Percentiles rank a stretch among this genome's conserved stretches.
phyloP scores from a whole-genome alignment of 2,797 vertebrate species.

The Streptopelia turtur region DNA sequence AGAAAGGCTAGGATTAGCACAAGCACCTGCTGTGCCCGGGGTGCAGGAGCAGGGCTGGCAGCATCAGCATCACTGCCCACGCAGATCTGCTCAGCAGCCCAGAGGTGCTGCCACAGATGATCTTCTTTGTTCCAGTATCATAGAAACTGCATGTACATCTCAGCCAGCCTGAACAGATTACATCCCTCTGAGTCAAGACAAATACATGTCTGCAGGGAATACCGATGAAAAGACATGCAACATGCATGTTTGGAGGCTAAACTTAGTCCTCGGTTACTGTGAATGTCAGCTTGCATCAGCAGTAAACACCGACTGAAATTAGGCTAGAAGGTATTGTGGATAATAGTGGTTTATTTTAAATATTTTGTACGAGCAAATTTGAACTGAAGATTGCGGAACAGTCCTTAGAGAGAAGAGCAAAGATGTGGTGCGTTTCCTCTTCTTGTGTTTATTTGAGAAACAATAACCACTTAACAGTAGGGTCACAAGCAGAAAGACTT shows the following conservation, averaged over 20 bases:
- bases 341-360: background rate
- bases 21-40: background rate
- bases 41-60: accelerated
- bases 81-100: background rate
- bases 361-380: background rate
- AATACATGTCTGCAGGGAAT: background rate
- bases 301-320: background rate
- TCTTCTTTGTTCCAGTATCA: background rate
- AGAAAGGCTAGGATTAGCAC: background rate
- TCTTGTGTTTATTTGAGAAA: background rate
- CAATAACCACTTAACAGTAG: background rate
- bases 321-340: background rate
- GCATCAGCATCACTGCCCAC: background rate
- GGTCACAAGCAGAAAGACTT: background rate
- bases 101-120: background rate
- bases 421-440: background rate
- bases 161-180: background rate
- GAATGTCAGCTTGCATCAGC: background rate
- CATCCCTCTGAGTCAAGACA: background rate
- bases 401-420: background rate
- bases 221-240: background rate
- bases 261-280: background rate
- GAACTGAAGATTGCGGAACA: background rate
- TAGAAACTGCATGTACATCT: accelerated
- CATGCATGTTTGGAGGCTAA: background rate